Base-by-base conservation (phyloP, 2,113 vertebrate species). In the Clarias magur region DNA sequence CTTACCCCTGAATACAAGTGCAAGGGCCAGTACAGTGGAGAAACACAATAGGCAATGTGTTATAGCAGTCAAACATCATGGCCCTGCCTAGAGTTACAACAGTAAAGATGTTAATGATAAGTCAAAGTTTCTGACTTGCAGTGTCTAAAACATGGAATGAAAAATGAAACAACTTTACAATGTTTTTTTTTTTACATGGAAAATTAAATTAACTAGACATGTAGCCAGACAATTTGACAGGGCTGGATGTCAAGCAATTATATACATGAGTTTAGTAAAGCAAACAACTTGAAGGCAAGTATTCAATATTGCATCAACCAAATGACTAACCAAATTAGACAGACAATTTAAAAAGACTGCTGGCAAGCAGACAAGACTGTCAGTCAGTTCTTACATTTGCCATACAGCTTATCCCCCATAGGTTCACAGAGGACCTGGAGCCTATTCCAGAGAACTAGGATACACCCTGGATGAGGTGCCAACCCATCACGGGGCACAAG, bases 1-100 rank as follows among this genome's bases (percentile, higher is more conserved):
- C 84, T 88, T 88, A 57, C 82, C 75, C 67, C 63, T 30, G 73
- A 57, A 80, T 80, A 86, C 86, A 89, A 67, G 38, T 87, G 60
- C 80, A 83, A 60, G 48, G 70, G 70, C 70, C 17, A 13, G 53
- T 82, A 73, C 54, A 59, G 15, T 27, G 65, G 42, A 87, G 67
- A 73, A 87, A 83, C 23, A 83, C 86, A 76, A 75, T 38, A 83
- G 57, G 17, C 30, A 34, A 8, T 81, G 63, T 70, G 59, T 62
- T 70, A 72, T 5, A 82, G 42, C 70, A 83, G 42, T 63, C 48
- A 25, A 82, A 59, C n/a, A 38, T 21, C 82, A 68, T 30, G 59
- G 19, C 21, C 59, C 9, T 62, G 80, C 34, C 19, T 38, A 42
- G 11, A 12, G 80, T 30, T 60, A 59, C 30, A 63, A 63, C 57